Conservation (phyloP, 2,797 vertebrate genomes). For the Yasuhikotakia modesta region DNA sequence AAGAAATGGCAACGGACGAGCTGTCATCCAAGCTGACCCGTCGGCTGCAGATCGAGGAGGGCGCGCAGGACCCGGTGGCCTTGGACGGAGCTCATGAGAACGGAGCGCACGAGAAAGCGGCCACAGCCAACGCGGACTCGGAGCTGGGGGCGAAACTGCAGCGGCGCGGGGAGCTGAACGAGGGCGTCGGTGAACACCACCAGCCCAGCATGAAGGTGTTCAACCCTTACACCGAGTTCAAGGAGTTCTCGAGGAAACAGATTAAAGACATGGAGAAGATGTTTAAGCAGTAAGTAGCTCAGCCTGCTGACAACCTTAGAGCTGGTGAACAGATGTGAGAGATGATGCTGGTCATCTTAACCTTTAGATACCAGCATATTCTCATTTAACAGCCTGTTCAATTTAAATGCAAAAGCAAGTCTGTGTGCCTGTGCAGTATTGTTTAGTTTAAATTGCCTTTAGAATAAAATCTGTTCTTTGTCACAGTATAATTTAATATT, state of each 20-base stretch:
- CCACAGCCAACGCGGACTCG: slow-evolving; percentile 72
- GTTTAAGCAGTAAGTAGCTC: slow-evolving; percentile 87
- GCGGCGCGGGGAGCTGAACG: slow-evolving; percentile 82
- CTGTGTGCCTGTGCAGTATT: neutral
- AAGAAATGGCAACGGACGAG: slow-evolving; percentile 86
- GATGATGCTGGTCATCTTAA: neutral
- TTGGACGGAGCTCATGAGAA: slow-evolving; percentile 61
- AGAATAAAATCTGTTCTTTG: neutral
- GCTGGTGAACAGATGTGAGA: neutral
- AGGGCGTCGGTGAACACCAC: slow-evolving; percentile 73
- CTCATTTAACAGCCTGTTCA: neutral
- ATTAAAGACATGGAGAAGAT: slow-evolving; percentile 95
- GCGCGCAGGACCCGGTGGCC: slow-evolving; percentile 67
- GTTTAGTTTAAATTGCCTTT: neutral
- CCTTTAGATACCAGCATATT: neutral
- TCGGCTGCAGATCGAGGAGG: slow-evolving; percentile 82
- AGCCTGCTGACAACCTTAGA: neutral
- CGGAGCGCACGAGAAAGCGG: slow-evolving; percentile 67
- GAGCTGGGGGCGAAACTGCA: slow-evolving; percentile 83
- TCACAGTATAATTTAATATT: neutral
- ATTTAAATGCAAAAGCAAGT: too few relatives aligned
- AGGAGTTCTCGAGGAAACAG: slow-evolving; percentile 92
- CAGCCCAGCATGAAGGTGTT: slow-evolving; percentile 85
- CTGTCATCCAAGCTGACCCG: slow-evolving; percentile 84
- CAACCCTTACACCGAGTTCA: slow-evolving; percentile 93